Evolutionary conservation across 2,888 invertebrate genomes (phyloP).

Genomic region (Chelonus formosanus): DNA sequence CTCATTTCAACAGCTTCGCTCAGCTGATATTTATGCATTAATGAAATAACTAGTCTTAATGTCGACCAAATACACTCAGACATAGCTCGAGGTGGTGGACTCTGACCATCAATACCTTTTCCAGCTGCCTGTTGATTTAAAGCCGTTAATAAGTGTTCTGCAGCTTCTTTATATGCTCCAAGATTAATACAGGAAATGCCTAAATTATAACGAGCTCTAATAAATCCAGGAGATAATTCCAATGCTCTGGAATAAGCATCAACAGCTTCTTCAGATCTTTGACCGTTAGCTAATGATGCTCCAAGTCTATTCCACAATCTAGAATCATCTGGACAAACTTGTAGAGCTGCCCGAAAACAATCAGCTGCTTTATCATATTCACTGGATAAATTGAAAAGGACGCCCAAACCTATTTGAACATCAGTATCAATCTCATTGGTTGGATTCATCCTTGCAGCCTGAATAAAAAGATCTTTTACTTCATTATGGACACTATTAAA

Average conservation of each 20-base stretch:
- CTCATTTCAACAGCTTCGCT: slow-evolving; percentile 59
- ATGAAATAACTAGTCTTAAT: slow-evolving; percentile 84
- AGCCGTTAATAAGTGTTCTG: slow-evolving; percentile 93
- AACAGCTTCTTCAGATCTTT: slow-evolving; percentile 93
- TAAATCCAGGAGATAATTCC: slow-evolving; percentile 92
- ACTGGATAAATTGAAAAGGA: slow-evolving; percentile 91
- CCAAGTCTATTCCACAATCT: slow-evolving; percentile 97
- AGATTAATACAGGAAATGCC: slow-evolving; percentile 98
- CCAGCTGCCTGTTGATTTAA: slow-evolving; percentile 90
- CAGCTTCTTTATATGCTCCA: slow-evolving; percentile 89
- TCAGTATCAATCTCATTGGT: slow-evolving; percentile 81
- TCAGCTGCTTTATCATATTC: slow-evolving; percentile 97
- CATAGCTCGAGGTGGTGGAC: slow-evolving; percentile 70
- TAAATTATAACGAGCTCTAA: slow-evolving; percentile 95
- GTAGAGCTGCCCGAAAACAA: slow-evolving; percentile 91
- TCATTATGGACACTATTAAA: slow-evolving; percentile 68
- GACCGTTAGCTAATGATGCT: slow-evolving; percentile 96
- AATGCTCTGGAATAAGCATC: slow-evolving; percentile 94
- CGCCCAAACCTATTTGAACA: slow-evolving; percentile 93
- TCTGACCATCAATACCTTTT: slow-evolving; percentile 67
- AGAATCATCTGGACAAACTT: slow-evolving; percentile 85
- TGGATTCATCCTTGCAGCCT: slow-evolving; percentile 82
- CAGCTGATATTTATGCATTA: slow-evolving; percentile 74
- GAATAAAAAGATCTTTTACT: slow-evolving; percentile 79
- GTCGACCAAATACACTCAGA: slow-evolving; percentile 96